Conservation (phyloP, 2,888 invertebrate genomes). For the Exocentrus adspersus region DNA sequence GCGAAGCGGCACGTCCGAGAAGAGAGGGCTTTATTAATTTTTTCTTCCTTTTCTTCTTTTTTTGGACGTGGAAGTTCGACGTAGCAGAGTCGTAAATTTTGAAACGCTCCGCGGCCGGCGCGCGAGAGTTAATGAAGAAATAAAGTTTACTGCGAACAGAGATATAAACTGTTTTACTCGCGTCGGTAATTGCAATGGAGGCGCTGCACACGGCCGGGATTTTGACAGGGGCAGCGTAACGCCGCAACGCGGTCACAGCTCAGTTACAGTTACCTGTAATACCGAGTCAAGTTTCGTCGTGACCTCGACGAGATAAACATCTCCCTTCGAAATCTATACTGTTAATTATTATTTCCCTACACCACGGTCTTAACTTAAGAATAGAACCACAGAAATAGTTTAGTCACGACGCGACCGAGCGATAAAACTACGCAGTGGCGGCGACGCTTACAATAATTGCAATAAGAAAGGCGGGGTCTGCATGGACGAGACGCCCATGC, state of each 20-base stretch:
- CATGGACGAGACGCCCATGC: not conserved
- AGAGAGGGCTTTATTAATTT: too few relatives aligned
- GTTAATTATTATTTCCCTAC: conserved; percentile 17
- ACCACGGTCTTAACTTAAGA: not conserved
- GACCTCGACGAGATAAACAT: conserved; percentile 7
- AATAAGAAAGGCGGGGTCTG: not conserved
- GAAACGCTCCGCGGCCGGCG: not conserved
- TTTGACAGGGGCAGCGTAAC: too few relatives aligned
- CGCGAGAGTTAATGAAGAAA: not conserved
- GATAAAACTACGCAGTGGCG: too few relatives aligned
- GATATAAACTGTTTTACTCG: too few relatives aligned
- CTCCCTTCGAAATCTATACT: conserved; percentile 4
- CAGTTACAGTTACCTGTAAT: not conserved
- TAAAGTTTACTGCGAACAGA: too few relatives aligned
- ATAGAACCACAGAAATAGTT: not conserved
- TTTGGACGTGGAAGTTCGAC: too few relatives aligned
- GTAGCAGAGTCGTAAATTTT: conserved; percentile 3
- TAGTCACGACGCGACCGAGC: conserved; percentile 13
- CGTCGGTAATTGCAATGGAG: too few relatives aligned
- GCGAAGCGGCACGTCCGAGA: conserved; percentile 23
- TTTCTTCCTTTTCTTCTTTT: too few relatives aligned
- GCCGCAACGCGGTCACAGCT: too few relatives aligned
- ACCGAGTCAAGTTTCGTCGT: conserved; percentile 6
- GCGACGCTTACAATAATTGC: too few relatives aligned
- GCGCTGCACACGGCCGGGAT: too few relatives aligned